Evolutionary conservation across 1,140 invertebrate genomes (phyloP).

Genomic region (Cotesia vestalis): DNA sequence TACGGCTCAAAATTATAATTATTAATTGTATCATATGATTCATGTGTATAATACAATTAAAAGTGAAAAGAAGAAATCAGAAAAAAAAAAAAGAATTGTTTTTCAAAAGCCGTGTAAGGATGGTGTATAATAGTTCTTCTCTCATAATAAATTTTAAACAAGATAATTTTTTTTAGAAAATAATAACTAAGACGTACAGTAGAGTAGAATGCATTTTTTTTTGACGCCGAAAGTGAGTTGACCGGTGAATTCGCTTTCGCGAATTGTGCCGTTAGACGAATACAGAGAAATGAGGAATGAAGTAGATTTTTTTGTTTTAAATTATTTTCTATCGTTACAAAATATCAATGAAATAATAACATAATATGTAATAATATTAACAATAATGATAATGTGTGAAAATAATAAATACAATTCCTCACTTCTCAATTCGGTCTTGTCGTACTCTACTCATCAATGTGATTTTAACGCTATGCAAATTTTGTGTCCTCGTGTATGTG

Average conservation of each 20-base stretch:
- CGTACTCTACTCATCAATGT: conserved; percentile 60
- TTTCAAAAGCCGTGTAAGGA: conserved; percentile 3
- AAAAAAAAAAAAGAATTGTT: neutral
- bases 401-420: conserved; percentile 29
- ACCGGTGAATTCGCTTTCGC: conserved; percentile 2
- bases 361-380: conserved; percentile 9
- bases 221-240: conserved; percentile 20
- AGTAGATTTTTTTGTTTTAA: conserved; percentile 13
- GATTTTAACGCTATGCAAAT: conserved; percentile 60
- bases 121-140: conserved; percentile 28
- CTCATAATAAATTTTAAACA: conserved; percentile 63
- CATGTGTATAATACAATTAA: conserved; percentile 2
- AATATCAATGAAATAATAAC: neutral
- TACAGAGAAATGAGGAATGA: conserved; percentile 29
- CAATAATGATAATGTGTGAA: conserved; percentile 27
- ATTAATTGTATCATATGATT: neutral
- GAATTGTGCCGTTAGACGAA: conserved; percentile 8
- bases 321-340: conserved; percentile 14
- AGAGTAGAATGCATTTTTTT: conserved; percentile 37
- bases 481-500: conserved; percentile 63
- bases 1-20: neutral
- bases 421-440: conserved; percentile 22
- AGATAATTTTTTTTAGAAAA: conserved; percentile 49
- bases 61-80: conserved; percentile 41
- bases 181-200: conserved; percentile 16